These are phyloP conservation scores for Salvator merianae DNA, from an alignment of 2,113 vertebrate species.

Conservation along the genomic window DNA sequence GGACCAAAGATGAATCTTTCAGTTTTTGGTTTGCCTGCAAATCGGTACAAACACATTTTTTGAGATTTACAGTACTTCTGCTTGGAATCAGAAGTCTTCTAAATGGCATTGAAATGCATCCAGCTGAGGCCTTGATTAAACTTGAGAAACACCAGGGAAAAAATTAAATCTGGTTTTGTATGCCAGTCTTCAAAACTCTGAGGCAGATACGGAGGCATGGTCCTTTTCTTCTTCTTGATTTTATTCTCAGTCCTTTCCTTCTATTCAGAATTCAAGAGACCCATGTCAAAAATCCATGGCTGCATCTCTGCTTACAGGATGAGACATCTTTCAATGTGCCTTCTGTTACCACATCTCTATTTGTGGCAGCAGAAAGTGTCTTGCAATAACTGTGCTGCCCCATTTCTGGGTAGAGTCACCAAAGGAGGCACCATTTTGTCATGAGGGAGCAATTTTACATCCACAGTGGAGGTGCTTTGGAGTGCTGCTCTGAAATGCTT, in stretches of 20 bases:
- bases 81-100: background rate
- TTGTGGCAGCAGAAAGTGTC: too few species aligned
- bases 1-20: background rate
- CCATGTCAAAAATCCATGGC: too few species aligned
- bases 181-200: background rate
- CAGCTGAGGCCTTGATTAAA: background rate
- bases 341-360: too few species aligned
- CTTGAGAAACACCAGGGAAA: background rate
- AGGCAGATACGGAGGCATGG: background rate
- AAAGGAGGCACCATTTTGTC: too few species aligned
- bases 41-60: background rate
- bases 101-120: background rate
- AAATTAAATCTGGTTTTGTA: background rate
- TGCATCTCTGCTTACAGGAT: too few species aligned
- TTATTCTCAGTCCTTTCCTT: background rate
- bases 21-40: background rate
- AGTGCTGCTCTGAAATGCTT: too few species aligned
- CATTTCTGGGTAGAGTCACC: too few species aligned
- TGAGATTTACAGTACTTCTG: background rate
- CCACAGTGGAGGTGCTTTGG: too few species aligned
- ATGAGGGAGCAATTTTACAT: too few species aligned
- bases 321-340: too few species aligned
- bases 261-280: background rate
- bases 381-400: too few species aligned
- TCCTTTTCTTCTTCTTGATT: background rate